A percentile compares a stretch with the other conserved stretches of the same genome.
phyloP scores from a whole-genome alignment of 2,113 vertebrate species.

The Heterochromis multidens region DNA sequence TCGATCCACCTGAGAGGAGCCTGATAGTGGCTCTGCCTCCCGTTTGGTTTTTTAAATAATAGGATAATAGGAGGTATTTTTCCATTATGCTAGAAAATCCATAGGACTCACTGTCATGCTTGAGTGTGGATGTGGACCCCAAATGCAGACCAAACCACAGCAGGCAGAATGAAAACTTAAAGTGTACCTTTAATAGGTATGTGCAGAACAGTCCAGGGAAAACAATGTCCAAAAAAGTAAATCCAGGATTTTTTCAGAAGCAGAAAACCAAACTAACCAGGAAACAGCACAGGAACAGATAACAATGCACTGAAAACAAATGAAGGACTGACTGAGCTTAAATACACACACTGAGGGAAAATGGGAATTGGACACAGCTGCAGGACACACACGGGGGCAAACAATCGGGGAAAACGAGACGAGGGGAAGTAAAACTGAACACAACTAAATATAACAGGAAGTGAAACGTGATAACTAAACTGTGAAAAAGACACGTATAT shows the following conservation, averaged over 20 bases:
- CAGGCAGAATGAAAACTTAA: background rate
- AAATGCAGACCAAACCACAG: too few species aligned
- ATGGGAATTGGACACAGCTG: background rate
- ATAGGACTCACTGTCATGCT: too few species aligned
- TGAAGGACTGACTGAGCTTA: background rate
- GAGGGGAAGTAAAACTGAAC: background rate
- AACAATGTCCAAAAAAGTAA: background rate
- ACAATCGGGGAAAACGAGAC: background rate
- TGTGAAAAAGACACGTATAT: too few species aligned
- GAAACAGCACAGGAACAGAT: background rate
- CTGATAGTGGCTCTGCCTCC: too few species aligned
- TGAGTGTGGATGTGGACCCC: too few species aligned
- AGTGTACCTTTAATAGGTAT: background rate
- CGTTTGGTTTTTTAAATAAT: too few species aligned
- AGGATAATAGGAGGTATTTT: too few species aligned
- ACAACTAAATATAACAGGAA: background rate
- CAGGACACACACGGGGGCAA: background rate
- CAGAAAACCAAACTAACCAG: background rate
- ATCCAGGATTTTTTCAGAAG: background rate
- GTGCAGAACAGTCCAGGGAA: background rate
- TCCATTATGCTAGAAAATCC: too few species aligned
- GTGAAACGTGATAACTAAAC: background rate
- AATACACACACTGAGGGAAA: background rate
- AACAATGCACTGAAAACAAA: background rate
- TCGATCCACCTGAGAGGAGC: too few species aligned